Conservation (phyloP, 2,797 vertebrate species). For the Aselliscus stoliczkanus region DNA sequence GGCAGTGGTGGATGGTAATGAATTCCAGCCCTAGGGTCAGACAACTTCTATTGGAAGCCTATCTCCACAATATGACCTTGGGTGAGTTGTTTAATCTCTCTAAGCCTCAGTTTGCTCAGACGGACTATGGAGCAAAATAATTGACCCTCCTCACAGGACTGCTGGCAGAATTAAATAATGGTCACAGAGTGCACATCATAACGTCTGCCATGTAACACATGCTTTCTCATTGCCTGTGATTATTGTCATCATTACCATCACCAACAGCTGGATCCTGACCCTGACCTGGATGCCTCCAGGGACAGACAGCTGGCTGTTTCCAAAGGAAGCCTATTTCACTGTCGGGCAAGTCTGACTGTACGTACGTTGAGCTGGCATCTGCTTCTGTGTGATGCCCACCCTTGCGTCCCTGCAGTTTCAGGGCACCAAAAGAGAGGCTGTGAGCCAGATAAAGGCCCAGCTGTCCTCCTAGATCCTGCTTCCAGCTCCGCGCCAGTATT, state of each 20-base stretch:
- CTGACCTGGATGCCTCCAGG: background rate
- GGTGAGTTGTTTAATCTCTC: background rate
- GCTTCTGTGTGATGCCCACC: background rate
- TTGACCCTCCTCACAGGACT: rapidly evolving
- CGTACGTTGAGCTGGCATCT: background rate
- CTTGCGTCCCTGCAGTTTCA: background rate
- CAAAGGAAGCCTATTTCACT: background rate
- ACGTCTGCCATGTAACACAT: rapidly evolving
- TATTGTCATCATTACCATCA: background rate
- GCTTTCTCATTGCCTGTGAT: background rate
- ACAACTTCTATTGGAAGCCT: background rate
- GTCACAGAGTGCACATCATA: background rate
- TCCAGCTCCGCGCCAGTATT: background rate
- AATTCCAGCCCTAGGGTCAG: background rate
- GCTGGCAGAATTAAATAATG: background rate
- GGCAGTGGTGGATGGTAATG: background rate
- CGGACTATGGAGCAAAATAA: background rate
- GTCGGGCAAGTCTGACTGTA: background rate
- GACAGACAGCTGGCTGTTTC: background rate
- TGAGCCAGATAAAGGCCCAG: background rate
- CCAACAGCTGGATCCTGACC: background rate
- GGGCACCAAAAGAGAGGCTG: background rate
- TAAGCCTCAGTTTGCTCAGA: background rate
- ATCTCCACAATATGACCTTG: background rate
- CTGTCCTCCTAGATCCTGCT: background rate